Evolutionary conservation across 2,113 vertebrate genomes (phyloP).

Genomic region (Danionella cerebrum): DNA sequence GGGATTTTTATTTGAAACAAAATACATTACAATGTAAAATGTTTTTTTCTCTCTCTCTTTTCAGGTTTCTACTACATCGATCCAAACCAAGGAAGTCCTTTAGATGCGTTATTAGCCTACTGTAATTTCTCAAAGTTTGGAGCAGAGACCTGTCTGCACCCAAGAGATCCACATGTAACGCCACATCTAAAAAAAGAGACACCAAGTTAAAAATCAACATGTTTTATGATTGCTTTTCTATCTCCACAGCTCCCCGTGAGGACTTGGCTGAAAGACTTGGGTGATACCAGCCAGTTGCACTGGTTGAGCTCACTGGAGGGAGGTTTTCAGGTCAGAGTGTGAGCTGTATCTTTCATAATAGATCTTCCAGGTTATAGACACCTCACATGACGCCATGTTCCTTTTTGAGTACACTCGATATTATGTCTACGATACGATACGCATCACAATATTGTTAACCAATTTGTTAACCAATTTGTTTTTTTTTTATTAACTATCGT

Average conservation of each 20-base stretch:
- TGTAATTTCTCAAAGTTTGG: slow-evolving; percentile 74
- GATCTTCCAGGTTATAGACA: too few relatives aligned
- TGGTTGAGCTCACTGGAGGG: slow-evolving; percentile 75
- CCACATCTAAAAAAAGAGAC: background rate
- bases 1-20: too few relatives aligned
- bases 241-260: slow-evolving; percentile 66
- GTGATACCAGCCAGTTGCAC: slow-evolving; percentile 57
- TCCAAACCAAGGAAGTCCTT: slow-evolving; percentile 81
- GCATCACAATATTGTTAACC: too few relatives aligned
- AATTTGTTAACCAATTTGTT: too few relatives aligned
- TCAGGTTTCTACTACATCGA: slow-evolving; percentile 87
- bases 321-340: slow-evolving; percentile 68
- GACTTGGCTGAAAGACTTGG: slow-evolving; percentile 69
- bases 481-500: too few relatives aligned
- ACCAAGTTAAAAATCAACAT: background rate
- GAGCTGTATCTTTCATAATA: background rate
- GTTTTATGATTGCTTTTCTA: background rate
- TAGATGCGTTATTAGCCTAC: slow-evolving; percentile 72
- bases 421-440: too few relatives aligned
- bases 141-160: slow-evolving; percentile 75
- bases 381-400: too few relatives aligned
- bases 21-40: background rate
- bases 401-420: too few relatives aligned
- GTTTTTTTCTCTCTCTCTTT: background rate
- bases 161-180: slow-evolving; percentile 65